Evolutionary conservation across 2,113 vertebrate species (phyloP), one percentile per base, ranked within the genome.

Genomic region (Tonatia bakeri): DNA sequence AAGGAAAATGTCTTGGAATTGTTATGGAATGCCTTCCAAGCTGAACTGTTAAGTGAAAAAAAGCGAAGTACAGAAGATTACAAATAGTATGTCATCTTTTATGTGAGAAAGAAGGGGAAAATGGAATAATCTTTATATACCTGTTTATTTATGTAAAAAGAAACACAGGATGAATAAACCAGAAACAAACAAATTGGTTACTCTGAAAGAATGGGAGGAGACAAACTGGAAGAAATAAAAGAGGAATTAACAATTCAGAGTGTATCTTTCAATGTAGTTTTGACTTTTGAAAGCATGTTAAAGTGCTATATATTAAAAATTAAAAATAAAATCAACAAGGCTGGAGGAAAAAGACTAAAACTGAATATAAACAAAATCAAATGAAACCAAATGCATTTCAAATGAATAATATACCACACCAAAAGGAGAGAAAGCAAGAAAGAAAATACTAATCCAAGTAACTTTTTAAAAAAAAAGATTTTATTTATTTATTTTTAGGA

Each of bases 61-160:
- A 91, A 91, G 5, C 0, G 61, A 94, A 91, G 72, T 85, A 87
- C 4, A 95, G 56, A 93, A 92, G 36, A 91, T 89, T 77, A 95
- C 40, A 96, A 91, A 91, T 9, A 94, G 4, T 64, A 90, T 84
- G 38, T 40, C 26, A 85, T n/a, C 24, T 76, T 95, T 87, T 88
- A 43, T 70, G 24, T 92, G 54, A 85, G n/a, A 94, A 92, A 83
- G 64, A 97, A 94, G 13, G 11, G 22, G 16, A 47, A 92, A 93
- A 88, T 86, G 22, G 38, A 36, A 93, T 80, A 96, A 85, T 43
- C 87, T 24, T 94, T 52, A 93, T 33, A 6, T 50, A 92, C 72
- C 20, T 95, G 54, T 36, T 95, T 94, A 65, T 67, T 96, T 96
- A 77, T 59, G 1, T 33, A 81, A 92, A 94, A 92, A 88, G 43